Percentiles rank a stretch among this genome's conserved stretches.
phyloP scores from a whole-genome alignment of 2,888 invertebrate species.

The Polyommatus iphigenia region DNA sequence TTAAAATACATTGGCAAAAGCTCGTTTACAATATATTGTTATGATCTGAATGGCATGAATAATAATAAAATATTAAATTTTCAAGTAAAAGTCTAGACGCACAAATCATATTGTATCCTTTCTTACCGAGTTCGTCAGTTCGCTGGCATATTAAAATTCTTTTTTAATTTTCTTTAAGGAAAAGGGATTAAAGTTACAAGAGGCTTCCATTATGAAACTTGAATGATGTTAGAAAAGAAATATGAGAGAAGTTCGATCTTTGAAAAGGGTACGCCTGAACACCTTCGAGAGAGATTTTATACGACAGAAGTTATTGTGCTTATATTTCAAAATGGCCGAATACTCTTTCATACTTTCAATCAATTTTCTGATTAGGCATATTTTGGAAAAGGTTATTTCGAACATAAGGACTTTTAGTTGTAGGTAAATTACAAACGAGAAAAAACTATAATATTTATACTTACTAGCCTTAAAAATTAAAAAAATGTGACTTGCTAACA shows the following conservation, averaged over 20 bases:
- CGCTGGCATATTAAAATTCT: slow-evolving; percentile 19
- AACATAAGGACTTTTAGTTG: no score
- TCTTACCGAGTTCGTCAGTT: not conserved
- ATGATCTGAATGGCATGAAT: not conserved
- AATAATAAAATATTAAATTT: not conserved
- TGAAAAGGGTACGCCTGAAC: slow-evolving; percentile 54
- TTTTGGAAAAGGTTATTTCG: not conserved
- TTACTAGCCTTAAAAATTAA: no score
- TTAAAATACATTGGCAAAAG: no score
- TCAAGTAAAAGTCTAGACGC: not conserved
- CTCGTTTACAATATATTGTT: no score
- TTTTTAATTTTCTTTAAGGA: slow-evolving; percentile 54
- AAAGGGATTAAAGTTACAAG: slow-evolving; percentile 64
- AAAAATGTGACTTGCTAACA: no score
- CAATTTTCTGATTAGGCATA: not conserved
- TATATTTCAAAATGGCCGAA: slow-evolving; percentile 22
- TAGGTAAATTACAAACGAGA: no score
- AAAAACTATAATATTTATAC: no score
- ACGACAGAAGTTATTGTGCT: slow-evolving; percentile 41
- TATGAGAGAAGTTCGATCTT: slow-evolving; percentile 68
- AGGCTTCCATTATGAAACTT: slow-evolving; percentile 68
- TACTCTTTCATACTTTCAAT: slow-evolving; percentile 3
- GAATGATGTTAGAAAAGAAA: slow-evolving; percentile 64
- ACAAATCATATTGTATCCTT: not conserved
- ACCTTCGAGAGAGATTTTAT: slow-evolving; percentile 52